Evolutionary conservation across 1,140 invertebrate species (phyloP).

Genomic region (Lepidotrigona ventralis): DNA sequence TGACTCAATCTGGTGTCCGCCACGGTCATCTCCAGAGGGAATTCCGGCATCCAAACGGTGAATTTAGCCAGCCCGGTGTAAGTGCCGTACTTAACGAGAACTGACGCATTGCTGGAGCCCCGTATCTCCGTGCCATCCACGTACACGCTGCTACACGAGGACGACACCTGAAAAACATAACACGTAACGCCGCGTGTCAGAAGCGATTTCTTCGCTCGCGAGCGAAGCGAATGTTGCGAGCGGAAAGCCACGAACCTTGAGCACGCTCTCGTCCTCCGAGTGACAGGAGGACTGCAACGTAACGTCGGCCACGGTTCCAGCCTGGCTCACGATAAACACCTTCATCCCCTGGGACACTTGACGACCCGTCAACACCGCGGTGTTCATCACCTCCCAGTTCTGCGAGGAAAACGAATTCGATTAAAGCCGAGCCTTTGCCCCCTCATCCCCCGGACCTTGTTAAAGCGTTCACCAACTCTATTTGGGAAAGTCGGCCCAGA

Average conservation of each 20-base stretch:
- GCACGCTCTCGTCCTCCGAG: constrained; percentile 96
- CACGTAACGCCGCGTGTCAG: neutral
- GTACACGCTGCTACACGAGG: constrained; percentile 97
- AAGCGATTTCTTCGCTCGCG: neutral
- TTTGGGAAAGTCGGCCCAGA: neutral
- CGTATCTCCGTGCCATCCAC: constrained; percentile 97
- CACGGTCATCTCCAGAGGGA: constrained; percentile 93
- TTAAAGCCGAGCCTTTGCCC: constrained; percentile 26
- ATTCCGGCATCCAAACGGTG: constrained; percentile 98
- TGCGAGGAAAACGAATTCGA: constrained; percentile 78
- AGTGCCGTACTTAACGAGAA: constrained; percentile 96
- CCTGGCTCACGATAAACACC: constrained; percentile 96
- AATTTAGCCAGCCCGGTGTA: constrained; percentile 93
- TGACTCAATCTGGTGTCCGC: constrained; percentile 94
- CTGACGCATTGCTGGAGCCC: constrained; percentile 95
- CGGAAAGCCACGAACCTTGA: constrained; percentile 88
- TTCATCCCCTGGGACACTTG: constrained; percentile 97
- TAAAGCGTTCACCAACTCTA: constrained; percentile 15
- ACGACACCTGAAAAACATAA: constrained; percentile 88
- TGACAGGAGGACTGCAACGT: constrained; percentile 97
- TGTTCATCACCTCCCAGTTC: constrained; percentile 98
- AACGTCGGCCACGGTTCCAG: constrained; percentile 96
- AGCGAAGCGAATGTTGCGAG: neutral
- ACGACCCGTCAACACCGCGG: constrained; percentile 95
- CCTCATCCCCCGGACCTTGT: neutral